Conservation (phyloP, 2,113 vertebrate species). For the Heterocephalus glaber region DNA sequence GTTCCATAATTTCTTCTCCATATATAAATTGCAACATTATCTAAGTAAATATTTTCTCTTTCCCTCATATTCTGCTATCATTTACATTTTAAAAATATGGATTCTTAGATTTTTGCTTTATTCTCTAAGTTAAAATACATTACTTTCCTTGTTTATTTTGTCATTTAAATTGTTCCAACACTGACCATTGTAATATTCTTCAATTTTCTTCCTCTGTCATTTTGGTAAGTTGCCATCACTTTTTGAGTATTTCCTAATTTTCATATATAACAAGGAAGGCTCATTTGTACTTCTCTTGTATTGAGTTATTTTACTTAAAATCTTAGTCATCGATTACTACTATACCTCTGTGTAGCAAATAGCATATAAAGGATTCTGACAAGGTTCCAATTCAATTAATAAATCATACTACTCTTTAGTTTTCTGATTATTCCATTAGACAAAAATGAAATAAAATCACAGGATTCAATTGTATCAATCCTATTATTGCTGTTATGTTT, state of each 20-base stretch:
- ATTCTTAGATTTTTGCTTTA: background rate
- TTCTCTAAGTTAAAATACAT: background rate
- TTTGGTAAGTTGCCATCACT: background rate
- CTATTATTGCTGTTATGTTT: constrained; percentile 47
- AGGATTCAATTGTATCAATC: background rate
- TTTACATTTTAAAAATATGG: background rate
- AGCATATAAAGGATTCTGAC: background rate
- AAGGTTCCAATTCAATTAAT: background rate
- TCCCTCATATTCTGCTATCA: background rate
- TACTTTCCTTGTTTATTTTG: background rate
- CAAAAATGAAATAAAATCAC: background rate
- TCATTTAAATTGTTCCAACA: background rate
- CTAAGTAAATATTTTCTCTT: background rate
- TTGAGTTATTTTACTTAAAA: constrained; percentile 3
- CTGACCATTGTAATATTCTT: background rate
- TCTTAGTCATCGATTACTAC: background rate
- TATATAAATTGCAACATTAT: background rate
- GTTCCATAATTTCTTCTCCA: background rate
- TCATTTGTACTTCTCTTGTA: background rate
- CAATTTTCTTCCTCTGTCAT: background rate
- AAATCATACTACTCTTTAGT: background rate
- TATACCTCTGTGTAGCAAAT: background rate
- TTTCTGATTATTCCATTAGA: background rate
- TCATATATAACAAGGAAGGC: background rate
- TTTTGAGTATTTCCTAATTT: background rate